Evolutionary conservation across 2,888 invertebrate genomes (phyloP), one percentile per base, ranked within the genome.

Genomic region (Philereme transversata): DNA sequence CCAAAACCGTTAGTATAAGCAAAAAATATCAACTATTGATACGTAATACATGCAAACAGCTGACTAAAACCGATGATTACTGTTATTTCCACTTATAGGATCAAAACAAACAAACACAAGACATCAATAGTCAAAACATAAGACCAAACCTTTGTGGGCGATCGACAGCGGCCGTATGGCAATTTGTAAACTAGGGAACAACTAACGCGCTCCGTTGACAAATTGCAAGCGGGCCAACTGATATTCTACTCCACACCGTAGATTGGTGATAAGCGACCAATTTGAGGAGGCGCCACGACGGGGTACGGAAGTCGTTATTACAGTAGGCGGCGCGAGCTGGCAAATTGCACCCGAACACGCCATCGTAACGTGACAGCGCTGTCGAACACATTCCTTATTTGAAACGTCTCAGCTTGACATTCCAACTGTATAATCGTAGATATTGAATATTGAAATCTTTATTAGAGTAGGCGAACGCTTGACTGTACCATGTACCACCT

Each of bases 261-360:
- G 91, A 91, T 91, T 87, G 87, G 90, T 90, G 91, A 91, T 91
- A 91, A 91, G 90, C 91, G 91, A 91, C 90, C 90, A 91, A 91
- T 91, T 91, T 88, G 86, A 89, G 90, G 88, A 90, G 91, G 90
- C 91, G 89, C 90, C 90, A 87, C 88, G 88, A 84, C 89, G 83
- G 86, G 89, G 90, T 88, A 88, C 90, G 91, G 90, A 90, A 91
- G 90, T 90, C 91, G 91, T 91, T 90, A 91, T 91, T 90, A 90
- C 88, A 88, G 91, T 87, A 89, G 90, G 90, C 90, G 90, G 90
- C 82, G 87, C 87, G 87, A 89, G 83, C 79, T 76, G 83, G 84
- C 82, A 91, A 91, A 91, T 91, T 90, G 90, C 89, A 81, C 83
- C 82, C 83, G 82, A 83, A 83, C 91, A 91, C 91, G 91, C 89